Conservation (phyloP, 2,888 invertebrate species). For the Operophtera brumata region DNA sequence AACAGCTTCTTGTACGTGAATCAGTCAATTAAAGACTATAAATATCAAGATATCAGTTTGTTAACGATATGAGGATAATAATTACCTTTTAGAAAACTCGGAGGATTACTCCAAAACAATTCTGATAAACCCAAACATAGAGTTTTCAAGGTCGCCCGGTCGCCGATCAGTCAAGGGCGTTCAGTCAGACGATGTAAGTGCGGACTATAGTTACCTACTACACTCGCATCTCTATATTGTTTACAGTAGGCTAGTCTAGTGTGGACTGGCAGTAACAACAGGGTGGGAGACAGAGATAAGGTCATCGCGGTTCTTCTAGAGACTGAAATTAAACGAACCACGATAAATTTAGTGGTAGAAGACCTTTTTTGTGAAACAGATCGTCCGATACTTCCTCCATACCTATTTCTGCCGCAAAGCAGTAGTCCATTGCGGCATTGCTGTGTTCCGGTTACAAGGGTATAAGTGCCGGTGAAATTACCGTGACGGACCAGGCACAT, state of each 20-base stretch:
- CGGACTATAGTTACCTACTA: neutral
- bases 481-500: no score
- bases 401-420: no score
- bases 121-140: slow-evolving; percentile 67
- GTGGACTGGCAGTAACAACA: slow-evolving; percentile 1
- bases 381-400: no score
- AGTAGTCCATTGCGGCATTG: no score
- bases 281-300: no score
- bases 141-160: slow-evolving; percentile 76
- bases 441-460: no score
- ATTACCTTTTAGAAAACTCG: neutral
- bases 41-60: neutral
- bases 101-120: slow-evolving; percentile 45
- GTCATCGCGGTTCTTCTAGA: no score
- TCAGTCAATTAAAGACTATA: neutral
- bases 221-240: slow-evolving; percentile 42
- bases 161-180: slow-evolving; percentile 76
- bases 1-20: neutral
- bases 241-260: slow-evolving; percentile 35
- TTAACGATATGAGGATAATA: neutral
- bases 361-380: no score
- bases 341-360: no score
- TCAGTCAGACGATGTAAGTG: slow-evolving; percentile 62
- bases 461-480: no score
- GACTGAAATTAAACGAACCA: no score